Evolutionary conservation across 2,888 invertebrate species (phyloP).

Genomic region (Pandemis heparana): DNA sequence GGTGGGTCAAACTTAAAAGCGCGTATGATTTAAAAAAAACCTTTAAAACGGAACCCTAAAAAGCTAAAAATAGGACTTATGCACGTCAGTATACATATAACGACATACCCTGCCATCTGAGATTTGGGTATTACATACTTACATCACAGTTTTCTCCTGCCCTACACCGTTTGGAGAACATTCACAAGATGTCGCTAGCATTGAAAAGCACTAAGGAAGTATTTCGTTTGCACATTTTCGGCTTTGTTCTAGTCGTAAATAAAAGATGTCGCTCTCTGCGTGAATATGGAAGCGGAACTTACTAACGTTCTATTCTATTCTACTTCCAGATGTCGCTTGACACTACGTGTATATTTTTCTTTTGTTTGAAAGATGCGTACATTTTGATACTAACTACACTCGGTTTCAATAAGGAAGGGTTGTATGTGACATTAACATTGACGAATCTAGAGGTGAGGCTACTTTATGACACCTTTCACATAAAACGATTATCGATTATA

Average conservation of each 20-base stretch:
- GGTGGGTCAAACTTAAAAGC: no score
- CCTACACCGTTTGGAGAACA: neutral
- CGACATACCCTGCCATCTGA: no score
- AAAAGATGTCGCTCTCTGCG: conserved; percentile 7
- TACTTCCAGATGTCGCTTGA: neutral
- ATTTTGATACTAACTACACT: no score
- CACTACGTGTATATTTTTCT: no score
- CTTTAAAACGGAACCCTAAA: neutral
- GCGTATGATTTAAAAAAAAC: neutral
- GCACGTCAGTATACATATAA: neutral
- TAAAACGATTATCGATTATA: no score
- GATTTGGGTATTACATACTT: neutral
- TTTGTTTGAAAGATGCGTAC: no score
- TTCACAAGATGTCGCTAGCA: conserved; percentile 17
- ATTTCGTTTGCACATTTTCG: neutral
- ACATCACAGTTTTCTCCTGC: neutral
- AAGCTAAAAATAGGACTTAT: neutral
- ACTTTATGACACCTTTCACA: no score
- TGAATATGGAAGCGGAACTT: neutral
- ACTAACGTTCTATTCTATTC: neutral
- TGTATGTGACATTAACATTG: no score
- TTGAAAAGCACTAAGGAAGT: neutral
- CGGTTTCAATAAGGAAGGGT: no score
- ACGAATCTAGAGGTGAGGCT: no score
- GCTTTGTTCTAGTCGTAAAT: neutral